Percentiles rank a stretch among this genome's conserved stretches.
phyloP scores from a whole-genome alignment of 37 sponge, comb jelly and placozoan genomes.

The Aplysina aerophoba region DNA sequence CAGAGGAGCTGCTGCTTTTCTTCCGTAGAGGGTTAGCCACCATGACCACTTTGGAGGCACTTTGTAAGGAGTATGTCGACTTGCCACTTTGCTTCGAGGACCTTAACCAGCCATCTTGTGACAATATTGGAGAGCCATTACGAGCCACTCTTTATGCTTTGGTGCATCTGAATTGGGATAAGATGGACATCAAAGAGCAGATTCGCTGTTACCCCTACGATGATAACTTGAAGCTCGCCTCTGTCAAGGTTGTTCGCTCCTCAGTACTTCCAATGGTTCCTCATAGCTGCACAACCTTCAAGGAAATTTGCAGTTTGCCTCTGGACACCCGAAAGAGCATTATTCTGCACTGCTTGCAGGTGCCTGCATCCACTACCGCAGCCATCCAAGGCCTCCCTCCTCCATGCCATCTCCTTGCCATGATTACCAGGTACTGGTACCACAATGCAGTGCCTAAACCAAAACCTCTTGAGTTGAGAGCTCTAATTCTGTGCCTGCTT shows the following conservation, averaged over 20 bases:
- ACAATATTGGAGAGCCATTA: not conserved
- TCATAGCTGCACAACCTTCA: not conserved
- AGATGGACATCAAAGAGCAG: not conserved
- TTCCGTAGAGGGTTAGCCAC: not conserved
- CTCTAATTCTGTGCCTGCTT: no score
- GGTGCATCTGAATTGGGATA: not conserved
- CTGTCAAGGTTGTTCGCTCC: not conserved
- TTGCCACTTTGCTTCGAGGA: not conserved
- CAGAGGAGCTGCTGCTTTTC: not conserved
- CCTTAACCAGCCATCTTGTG: not conserved
- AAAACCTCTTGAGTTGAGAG: no score
- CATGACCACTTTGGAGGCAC: not conserved
- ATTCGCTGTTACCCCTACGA: conserved; percentile 21
- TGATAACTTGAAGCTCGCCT: not conserved
- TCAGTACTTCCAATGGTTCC: not conserved
- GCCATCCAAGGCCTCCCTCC: not conserved
- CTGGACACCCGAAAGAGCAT: not conserved
- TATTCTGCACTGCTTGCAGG: not conserved
- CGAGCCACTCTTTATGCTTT: conserved; percentile 10
- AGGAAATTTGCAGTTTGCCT: not conserved
- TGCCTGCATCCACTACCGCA: not conserved
- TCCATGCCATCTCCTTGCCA: not conserved
- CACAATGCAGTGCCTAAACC: no score
- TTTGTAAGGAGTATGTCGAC: not conserved
- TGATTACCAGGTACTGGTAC: conserved; percentile 4